Evolutionary conservation across 2,797 vertebrate species (phyloP).

Genomic region (Megaceryle alcyon): DNA sequence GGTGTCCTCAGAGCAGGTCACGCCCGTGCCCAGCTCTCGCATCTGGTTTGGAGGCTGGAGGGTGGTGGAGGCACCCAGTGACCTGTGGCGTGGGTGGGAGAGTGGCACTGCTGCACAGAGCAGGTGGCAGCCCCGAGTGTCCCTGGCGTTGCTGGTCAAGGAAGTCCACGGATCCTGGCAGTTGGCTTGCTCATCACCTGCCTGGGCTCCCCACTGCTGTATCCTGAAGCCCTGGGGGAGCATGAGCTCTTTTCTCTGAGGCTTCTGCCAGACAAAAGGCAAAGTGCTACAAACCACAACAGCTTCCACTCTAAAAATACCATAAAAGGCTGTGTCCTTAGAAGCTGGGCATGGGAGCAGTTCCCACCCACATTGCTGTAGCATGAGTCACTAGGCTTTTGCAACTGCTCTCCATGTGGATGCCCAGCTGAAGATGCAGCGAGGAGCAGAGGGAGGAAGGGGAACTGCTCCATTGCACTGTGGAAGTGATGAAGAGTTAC

Average conservation of each 20-base stretch:
- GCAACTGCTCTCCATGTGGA: neutral
- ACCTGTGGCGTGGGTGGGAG: rapidly evolving
- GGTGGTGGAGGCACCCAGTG: neutral
- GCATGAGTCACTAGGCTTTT: slow-evolving; percentile 62
- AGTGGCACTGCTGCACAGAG: neutral
- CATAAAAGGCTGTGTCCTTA: slow-evolving; percentile 73
- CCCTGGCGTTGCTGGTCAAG: neutral
- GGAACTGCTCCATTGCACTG: rapidly evolving
- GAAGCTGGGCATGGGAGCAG: slow-evolving; percentile 52
- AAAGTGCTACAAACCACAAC: slow-evolving; percentile 11
- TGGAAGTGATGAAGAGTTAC: neutral
- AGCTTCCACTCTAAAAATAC: slow-evolving; percentile 57
- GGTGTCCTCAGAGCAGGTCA: neutral
- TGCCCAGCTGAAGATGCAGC: neutral
- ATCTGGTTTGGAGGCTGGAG: rapidly evolving
- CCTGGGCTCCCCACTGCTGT: neutral
- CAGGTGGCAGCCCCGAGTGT: neutral
- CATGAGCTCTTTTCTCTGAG: neutral
- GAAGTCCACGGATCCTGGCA: neutral
- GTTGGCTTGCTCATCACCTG: neutral
- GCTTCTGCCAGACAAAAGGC: neutral
- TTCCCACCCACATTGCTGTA: slow-evolving; percentile 69
- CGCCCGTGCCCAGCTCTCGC: no score
- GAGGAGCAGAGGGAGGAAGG: neutral
- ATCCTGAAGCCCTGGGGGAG: neutral